Percentiles rank a stretch among this genome's conserved stretches.
These are phyloP conservation scores for Hassar affinis DNA, from an alignment of 2,113 vertebrate species.

Conservation along the genomic window DNA sequence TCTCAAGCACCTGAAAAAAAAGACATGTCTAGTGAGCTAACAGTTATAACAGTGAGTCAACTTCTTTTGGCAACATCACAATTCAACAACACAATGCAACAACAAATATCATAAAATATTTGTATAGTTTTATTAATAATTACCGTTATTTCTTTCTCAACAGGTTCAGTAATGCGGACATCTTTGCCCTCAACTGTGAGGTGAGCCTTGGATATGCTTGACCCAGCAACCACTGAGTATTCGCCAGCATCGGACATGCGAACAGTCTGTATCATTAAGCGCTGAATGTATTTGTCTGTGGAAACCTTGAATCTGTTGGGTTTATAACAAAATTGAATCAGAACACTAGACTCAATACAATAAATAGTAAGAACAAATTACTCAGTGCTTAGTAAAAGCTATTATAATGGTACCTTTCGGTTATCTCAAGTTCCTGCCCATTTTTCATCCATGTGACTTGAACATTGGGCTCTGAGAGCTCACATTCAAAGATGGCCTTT, in stretches of 20 bases:
- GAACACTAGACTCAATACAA: background rate
- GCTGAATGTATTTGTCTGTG: constrained; percentile 88
- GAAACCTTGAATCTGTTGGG: constrained; percentile 78
- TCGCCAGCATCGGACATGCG: constrained; percentile 89
- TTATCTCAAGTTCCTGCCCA: constrained; percentile 85
- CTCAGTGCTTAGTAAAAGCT: background rate
- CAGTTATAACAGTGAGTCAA: background rate
- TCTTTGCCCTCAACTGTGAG: constrained; percentile 91
- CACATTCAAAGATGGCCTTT: constrained; percentile 93
- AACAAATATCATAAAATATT: background rate
- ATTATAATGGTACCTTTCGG: constrained; percentile 76
- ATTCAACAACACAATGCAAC: no score
- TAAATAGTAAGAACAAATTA: background rate
- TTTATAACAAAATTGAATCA: constrained; percentile 16
- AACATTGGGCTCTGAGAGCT: constrained; percentile 93
- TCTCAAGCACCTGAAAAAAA: constrained; percentile 78
- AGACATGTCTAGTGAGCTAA: background rate
- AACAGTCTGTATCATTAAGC: constrained; percentile 87
- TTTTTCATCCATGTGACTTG: constrained; percentile 96
- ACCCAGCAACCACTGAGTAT: constrained; percentile 91
- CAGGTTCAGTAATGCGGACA: constrained; percentile 82
- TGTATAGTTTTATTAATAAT: constrained; percentile 17
- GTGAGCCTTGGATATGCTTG: constrained; percentile 86
- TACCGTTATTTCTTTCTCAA: constrained; percentile 84
- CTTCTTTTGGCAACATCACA: background rate